Percentiles rank a stretch among this genome's conserved stretches.
Evolutionary conservation across 2,113 vertebrate species (phyloP).

Genomic region (Stictonetta naevosa): DNA sequence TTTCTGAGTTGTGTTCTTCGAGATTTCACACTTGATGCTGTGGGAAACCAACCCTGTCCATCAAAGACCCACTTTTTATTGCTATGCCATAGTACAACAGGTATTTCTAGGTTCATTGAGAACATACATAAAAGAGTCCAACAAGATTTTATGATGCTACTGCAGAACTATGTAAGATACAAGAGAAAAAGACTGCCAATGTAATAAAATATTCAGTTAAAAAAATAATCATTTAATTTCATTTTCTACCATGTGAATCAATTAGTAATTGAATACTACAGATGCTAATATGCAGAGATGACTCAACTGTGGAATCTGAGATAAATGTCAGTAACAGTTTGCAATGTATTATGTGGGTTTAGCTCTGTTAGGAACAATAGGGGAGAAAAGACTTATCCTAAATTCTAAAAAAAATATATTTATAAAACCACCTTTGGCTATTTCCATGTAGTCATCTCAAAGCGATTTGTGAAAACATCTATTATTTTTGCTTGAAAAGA

Average conservation of each 20-base stretch:
- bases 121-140: background rate
- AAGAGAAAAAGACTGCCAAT: background rate
- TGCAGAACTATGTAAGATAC: background rate
- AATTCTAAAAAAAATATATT: background rate
- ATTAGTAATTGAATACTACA: conserved; percentile 19
- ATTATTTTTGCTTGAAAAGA: background rate
- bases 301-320: conserved; percentile 19
- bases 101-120: background rate
- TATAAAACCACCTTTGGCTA: background rate
- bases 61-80: background rate
- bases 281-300: background rate
- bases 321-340: conserved; percentile 22
- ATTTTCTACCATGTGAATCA: background rate
- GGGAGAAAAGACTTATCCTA: background rate
- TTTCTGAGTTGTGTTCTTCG: background rate
- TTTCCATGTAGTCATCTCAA: background rate
- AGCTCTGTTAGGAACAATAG: background rate
- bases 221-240: background rate
- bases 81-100: background rate
- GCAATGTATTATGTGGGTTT: background rate
- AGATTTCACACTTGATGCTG: background rate
- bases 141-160: background rate
- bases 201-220: background rate
- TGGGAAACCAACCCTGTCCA: background rate
- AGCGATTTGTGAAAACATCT: background rate